A percentile compares a stretch with the other conserved stretches of the same genome.
Evolutionary conservation across 2,888 invertebrate genomes (phyloP).

Genomic region (Azorinus chamasolen): DNA sequence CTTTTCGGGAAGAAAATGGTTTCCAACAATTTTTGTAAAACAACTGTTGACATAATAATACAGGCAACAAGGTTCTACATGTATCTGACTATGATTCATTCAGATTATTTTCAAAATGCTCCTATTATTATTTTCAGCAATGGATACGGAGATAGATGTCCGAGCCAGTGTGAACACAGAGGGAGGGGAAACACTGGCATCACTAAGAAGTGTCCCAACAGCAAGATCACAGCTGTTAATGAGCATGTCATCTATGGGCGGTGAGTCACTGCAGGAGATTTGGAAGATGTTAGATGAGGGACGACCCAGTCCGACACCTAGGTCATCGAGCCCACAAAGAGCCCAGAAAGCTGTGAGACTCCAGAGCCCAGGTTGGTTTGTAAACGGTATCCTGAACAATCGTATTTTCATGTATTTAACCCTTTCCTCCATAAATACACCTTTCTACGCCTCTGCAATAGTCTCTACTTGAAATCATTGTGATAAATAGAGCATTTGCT

Average conservation of each 20-base stretch:
- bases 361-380: too few relatives aligned
- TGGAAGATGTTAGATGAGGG: slow-evolving; percentile 83
- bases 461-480: too few relatives aligned
- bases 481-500: too few relatives aligned
- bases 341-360: neutral
- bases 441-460: too few relatives aligned
- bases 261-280: slow-evolving; percentile 83
- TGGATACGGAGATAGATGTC: slow-evolving; percentile 59
- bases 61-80: too few relatives aligned
- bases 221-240: slow-evolving; percentile 65
- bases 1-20: too few relatives aligned
- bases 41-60: too few relatives aligned
- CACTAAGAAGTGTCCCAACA: slow-evolving; percentile 41
- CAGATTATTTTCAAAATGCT: too few relatives aligned
- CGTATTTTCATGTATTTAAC: neutral
- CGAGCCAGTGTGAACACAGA: slow-evolving; percentile 64
- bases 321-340: slow-evolving; percentile 55
- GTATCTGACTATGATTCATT: too few relatives aligned
- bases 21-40: too few relatives aligned
- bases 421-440: too few relatives aligned
- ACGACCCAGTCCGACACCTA: slow-evolving; percentile 68
- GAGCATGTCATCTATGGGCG: slow-evolving; percentile 84
- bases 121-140: slow-evolving; percentile 30
- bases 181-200: slow-evolving; percentile 55
- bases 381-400: too few relatives aligned